Conservation (phyloP, 1,140 invertebrate genomes). For the Pseudomyrmex cubaensis region DNA sequence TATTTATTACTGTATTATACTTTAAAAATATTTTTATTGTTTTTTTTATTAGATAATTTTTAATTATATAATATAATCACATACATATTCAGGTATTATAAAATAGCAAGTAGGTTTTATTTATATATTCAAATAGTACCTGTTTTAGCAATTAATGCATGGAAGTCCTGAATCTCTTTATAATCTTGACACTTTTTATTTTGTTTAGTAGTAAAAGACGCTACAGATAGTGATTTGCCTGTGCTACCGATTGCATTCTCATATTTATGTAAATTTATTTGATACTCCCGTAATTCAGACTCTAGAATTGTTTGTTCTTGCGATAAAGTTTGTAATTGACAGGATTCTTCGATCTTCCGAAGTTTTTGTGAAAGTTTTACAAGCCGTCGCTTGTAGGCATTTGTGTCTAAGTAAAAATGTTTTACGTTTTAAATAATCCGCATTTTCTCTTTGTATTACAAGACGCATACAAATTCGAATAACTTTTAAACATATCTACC, state of each 20-base stretch:
- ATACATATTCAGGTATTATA: slow-evolving; percentile 23
- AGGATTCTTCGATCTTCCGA: slow-evolving; percentile 76
- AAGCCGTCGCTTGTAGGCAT: slow-evolving; percentile 76
- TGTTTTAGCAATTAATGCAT: slow-evolving; percentile 77
- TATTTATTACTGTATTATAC: too few species aligned
- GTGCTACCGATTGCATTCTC: slow-evolving; percentile 67
- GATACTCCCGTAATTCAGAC: slow-evolving; percentile 72
- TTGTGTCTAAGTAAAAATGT: slow-evolving; percentile 72
- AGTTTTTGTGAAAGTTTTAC: slow-evolving; percentile 79
- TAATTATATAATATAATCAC: not conserved
- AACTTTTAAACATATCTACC: slow-evolving; percentile 70
- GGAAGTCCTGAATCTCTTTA: slow-evolving; percentile 74
- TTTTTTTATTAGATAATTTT: slow-evolving; percentile 8
- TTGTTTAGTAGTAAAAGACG: slow-evolving; percentile 2
- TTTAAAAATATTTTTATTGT: not conserved
- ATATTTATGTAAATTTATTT: slow-evolving; percentile 72
- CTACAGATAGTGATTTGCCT: not conserved
- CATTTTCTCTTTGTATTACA: not conserved
- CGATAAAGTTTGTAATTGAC: slow-evolving; percentile 63
- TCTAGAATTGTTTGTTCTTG: slow-evolving; percentile 76
- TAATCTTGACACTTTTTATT: slow-evolving; percentile 54
- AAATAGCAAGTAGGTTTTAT: slow-evolving; percentile 14
- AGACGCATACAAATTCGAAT: not conserved
- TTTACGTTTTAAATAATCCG: not conserved
- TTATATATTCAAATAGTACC: slow-evolving; percentile 68